These are phyloP conservation scores for Drosophila buzzatii DNA, from an alignment of 2,888 invertebrate genomes.

Conservation along the genomic window DNA sequence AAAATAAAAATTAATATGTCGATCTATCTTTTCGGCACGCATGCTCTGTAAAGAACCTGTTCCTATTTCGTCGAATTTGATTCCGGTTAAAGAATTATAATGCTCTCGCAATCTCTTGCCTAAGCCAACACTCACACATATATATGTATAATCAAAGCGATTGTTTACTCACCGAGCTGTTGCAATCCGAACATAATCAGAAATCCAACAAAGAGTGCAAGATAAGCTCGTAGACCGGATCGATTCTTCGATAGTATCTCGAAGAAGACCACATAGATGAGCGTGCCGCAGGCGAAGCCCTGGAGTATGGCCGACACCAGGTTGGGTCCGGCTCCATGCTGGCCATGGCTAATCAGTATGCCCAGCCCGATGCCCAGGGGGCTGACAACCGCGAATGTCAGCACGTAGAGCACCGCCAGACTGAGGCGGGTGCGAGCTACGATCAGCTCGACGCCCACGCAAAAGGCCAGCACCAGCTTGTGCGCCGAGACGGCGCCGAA, in stretches of 20 bases:
- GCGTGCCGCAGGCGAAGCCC: conserved; percentile 96
- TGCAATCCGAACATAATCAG: conserved; percentile 90
- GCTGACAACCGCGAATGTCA: conserved; percentile 92
- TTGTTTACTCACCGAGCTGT: conserved; percentile 79
- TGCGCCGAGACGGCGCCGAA: conserved; percentile 94
- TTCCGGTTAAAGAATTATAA: conserved; percentile 63
- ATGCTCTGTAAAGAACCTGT: conserved; percentile 63
- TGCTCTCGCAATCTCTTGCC: conserved; percentile 29
- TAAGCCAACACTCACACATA: conserved; percentile 5
- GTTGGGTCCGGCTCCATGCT: conserved; percentile 87
- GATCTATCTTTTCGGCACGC: conserved; percentile 18
- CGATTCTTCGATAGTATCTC: conserved; percentile 91
- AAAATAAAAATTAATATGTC: conserved; percentile 3
- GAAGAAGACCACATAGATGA: conserved; percentile 97
- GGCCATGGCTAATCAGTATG: conserved; percentile 90
- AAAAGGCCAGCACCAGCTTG: conserved; percentile 94
- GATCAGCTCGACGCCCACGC: conserved; percentile 93
- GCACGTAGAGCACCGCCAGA: conserved; percentile 89
- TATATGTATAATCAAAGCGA: background rate
- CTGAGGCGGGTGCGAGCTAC: conserved; percentile 89
- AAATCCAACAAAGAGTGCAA: conserved; percentile 90
- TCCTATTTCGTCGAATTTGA: conserved; percentile 53
- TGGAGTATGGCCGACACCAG: conserved; percentile 89
- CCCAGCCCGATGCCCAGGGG: conserved; percentile 90
- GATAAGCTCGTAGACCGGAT: conserved; percentile 89